phyloP scores from a whole-genome alignment of 2,888 invertebrate species.

The Yponomeuta evonymella region DNA sequence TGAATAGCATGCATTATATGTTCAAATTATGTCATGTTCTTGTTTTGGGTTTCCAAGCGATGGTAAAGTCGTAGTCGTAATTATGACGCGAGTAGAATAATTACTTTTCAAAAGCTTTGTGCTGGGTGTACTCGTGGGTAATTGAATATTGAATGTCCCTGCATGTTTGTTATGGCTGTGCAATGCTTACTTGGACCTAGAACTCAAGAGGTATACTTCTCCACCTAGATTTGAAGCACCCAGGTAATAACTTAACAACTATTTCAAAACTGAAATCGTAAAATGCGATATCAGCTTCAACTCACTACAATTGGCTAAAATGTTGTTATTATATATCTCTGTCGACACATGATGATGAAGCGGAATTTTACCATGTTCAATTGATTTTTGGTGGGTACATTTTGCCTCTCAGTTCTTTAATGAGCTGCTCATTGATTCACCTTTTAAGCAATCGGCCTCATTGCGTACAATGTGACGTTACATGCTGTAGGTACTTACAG shows the following conservation, averaged over 20 bases:
- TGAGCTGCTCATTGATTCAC: neutral
- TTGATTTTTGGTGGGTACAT: too few relatives aligned
- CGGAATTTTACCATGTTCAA: too few relatives aligned
- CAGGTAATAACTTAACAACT: too few relatives aligned
- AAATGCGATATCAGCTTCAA: too few relatives aligned
- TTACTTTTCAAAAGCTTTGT: neutral
- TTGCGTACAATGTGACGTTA: constrained; percentile 1
- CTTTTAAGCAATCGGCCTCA: neutral
- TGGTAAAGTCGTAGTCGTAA: neutral
- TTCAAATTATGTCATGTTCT: neutral
- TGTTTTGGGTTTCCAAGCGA: neutral
- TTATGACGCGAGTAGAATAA: neutral
- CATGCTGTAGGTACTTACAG: neutral
- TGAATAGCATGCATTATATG: neutral
- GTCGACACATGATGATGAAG: too few relatives aligned
- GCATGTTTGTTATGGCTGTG: neutral
- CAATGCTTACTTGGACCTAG: neutral
- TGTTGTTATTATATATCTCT: too few relatives aligned
- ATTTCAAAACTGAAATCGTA: too few relatives aligned
- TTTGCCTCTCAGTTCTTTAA: too few relatives aligned
- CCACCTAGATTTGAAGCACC: too few relatives aligned
- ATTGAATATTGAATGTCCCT: neutral
- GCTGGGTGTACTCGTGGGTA: neutral
- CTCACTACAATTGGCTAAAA: too few relatives aligned
- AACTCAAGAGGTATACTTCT: too few relatives aligned